phyloP scores from a whole-genome alignment of 2,113 vertebrate species.

The Vimba vimba region DNA sequence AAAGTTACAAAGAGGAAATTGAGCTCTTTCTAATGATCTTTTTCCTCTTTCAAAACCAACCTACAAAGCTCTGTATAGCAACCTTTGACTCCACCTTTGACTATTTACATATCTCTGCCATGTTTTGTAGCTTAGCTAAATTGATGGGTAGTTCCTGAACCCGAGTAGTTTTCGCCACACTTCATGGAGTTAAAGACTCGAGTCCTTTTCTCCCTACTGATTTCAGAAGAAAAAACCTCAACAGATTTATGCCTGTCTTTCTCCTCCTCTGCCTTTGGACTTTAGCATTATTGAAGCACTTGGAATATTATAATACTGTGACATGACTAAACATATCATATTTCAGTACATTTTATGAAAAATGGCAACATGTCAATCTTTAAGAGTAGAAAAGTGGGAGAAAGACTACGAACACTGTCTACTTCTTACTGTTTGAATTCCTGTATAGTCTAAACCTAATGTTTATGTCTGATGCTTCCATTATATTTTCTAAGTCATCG shows the following conservation, averaged over 20 bases:
- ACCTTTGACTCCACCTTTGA: constrained; percentile 10
- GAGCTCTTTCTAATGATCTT: neutral
- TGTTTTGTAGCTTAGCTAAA: constrained; percentile 30
- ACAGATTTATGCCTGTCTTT: constrained; percentile 54
- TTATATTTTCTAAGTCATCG: constrained; percentile 53
- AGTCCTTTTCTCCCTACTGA: constrained; percentile 58
- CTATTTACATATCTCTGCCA: constrained; percentile 33
- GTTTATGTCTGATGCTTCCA: constrained; percentile 67
- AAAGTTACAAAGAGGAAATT: constrained; percentile 7
- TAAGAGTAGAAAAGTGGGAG: constrained; percentile 62
- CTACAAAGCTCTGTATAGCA: constrained; percentile 34
- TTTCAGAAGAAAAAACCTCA: constrained; percentile 48
- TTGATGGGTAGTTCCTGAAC: constrained; percentile 14
- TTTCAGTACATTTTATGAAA: constrained; percentile 78
- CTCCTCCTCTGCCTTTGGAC: constrained; percentile 34
- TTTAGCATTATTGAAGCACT: constrained; percentile 73
- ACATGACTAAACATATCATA: constrained; percentile 77
- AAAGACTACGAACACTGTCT: constrained; percentile 42
- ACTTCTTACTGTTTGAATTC: constrained; percentile 63
- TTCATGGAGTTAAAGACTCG: constrained; percentile 66
- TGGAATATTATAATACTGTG: constrained; percentile 82
- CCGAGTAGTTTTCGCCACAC: neutral
- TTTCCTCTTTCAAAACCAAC: constrained; percentile 14
- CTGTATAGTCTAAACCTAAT: constrained; percentile 66
- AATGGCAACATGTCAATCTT: constrained; percentile 64